These are phyloP conservation scores for Whitmania pigra DNA, from an alignment of 1,140 invertebrate species.

Conservation along the genomic window DNA sequence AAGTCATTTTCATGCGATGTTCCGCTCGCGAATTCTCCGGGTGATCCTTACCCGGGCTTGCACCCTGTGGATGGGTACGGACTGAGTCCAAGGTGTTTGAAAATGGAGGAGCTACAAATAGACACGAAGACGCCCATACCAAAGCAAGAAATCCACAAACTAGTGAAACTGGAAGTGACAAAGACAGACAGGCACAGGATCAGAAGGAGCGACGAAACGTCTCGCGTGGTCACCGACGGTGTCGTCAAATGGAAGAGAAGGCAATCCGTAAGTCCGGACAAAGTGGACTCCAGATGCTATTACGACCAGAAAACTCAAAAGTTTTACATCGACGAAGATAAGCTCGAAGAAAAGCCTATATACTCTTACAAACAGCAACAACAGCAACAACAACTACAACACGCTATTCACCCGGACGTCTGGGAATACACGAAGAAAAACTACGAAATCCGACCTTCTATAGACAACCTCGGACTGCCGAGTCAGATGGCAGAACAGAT, in stretches of 20 bases:
- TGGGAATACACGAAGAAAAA: no score
- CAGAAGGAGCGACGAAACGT: not conserved
- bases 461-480: not conserved
- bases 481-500: not conserved
- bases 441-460: no score
- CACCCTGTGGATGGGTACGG: not conserved
- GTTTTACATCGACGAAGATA: no score
- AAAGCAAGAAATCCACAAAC: not conserved
- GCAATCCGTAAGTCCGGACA: conserved; percentile 6
- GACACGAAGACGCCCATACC: not conserved
- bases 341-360: not conserved
- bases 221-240: not conserved
- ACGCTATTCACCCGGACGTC: not conserved
- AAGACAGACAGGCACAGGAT: not conserved
- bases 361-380: not conserved
- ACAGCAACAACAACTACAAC: not conserved
- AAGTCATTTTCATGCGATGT: conserved; percentile 7
- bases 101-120: not conserved
- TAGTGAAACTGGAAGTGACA: not conserved
- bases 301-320: not conserved
- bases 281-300: not conserved
- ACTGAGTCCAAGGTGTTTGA: not conserved
- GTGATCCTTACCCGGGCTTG: not conserved
- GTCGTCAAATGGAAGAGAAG: conserved; percentile 5
- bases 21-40: not conserved